Evolutionary conservation across 1,140 invertebrate genomes (phyloP).

Genomic region (Neotoxoptera formosana): DNA sequence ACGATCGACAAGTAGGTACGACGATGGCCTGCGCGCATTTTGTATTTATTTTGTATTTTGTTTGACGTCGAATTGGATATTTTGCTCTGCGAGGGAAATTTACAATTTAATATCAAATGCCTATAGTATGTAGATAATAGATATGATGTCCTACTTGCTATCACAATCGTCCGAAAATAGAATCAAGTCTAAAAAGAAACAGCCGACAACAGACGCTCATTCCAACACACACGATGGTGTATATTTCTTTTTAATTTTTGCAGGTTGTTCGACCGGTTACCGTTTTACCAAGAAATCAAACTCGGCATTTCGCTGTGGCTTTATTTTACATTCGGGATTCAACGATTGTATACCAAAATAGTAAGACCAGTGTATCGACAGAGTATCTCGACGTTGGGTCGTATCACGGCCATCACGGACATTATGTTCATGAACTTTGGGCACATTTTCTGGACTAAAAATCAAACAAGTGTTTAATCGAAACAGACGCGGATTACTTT

Average conservation of each 20-base stretch:
- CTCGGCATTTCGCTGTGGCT: background rate
- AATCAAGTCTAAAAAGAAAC: background rate
- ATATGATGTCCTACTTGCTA: too few species aligned
- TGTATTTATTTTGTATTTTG: background rate
- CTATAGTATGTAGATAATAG: too few species aligned
- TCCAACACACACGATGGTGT: background rate
- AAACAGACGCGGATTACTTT: background rate
- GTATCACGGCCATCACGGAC: background rate
- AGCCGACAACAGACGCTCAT: background rate
- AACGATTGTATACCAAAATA: background rate
- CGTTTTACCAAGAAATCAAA: constrained; percentile 5
- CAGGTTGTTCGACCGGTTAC: background rate
- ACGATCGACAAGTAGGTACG: constrained; percentile 5
- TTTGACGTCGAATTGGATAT: background rate
- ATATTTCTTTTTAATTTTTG: background rate
- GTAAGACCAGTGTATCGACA: background rate
- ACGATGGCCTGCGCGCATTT: too few species aligned
- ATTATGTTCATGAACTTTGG: constrained; percentile 31
- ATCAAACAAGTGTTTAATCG: background rate
- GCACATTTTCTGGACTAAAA: background rate
- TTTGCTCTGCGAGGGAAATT: background rate
- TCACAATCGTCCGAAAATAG: background rate
- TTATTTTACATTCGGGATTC: background rate
- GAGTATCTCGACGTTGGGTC: background rate
- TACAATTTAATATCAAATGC: background rate